Conservation (phyloP, 2,113 vertebrate species). For the pig (Sus scrofa) region T2T-Sscrofa CM000817.6:31060001-31060500, state of each 20-base stretch:
- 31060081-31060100: neutral
- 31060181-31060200: neutral
- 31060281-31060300: too few relatives aligned
- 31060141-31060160: neutral
- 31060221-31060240: too few relatives aligned
- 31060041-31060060: neutral
- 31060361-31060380: neutral
- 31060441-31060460: rapidly evolving
- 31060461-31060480: rapidly evolving
- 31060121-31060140: neutral
- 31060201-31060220: too few relatives aligned
- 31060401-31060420: rapidly evolving
- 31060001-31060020: neutral
- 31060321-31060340: neutral
- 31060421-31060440: rapidly evolving
- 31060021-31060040: neutral
- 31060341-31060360: rapidly evolving
- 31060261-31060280: too few relatives aligned
- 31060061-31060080: neutral
- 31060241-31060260: too few relatives aligned
- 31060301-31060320: too few relatives aligned
- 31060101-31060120: neutral
- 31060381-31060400: rapidly evolving
- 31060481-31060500: neutral
- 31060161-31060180: rapidly evolving